Conservation (phyloP, 2,888 invertebrate genomes). For the Lasioglossum villosulum region DNA sequence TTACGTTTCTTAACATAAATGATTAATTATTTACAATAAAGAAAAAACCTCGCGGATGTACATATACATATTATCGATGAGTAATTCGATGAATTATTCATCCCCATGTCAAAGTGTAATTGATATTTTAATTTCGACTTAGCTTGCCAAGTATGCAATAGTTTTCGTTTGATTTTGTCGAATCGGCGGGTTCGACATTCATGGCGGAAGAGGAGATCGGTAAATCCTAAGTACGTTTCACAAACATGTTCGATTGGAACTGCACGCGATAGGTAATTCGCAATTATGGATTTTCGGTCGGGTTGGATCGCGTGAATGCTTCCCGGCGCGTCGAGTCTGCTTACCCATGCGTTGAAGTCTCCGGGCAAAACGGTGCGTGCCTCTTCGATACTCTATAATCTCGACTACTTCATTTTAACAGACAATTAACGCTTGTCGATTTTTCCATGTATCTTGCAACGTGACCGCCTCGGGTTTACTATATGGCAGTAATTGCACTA, state of each 20-base stretch:
- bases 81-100: background rate
- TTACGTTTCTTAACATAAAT: background rate
- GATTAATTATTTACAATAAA: too few species aligned
- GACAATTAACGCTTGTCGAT: background rate
- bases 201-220: background rate
- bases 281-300: background rate
- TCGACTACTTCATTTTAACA: background rate
- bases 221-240: background rate
- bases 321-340: background rate
- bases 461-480: background rate
- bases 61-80: too few species aligned
- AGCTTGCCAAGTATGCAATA: background rate
- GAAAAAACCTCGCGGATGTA: background rate
- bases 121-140: background rate
- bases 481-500: background rate
- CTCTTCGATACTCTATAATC: background rate
- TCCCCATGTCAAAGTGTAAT: background rate
- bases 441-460: background rate
- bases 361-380: background rate
- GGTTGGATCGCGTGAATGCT: background rate
- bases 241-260: background rate
- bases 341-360: slow-evolving; percentile 50
- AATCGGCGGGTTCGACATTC: background rate
- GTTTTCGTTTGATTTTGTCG: background rate
- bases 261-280: background rate